Evolutionary conservation across 2,113 vertebrate genomes (phyloP).

Genomic region (Mesoclemmys tuberculata): DNA sequence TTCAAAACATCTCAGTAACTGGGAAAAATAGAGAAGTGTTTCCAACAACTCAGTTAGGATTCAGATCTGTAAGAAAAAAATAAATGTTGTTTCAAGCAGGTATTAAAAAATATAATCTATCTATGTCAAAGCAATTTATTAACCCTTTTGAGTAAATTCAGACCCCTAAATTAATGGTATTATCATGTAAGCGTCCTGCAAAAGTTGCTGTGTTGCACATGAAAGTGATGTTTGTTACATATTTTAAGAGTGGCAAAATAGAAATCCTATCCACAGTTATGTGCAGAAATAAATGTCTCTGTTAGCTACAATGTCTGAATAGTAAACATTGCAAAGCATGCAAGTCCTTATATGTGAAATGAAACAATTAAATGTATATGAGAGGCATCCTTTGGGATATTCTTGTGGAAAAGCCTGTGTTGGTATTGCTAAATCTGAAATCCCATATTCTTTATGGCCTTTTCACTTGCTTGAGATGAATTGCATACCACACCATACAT

Average conservation of each 20-base stretch:
- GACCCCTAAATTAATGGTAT: not conserved
- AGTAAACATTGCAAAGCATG: not conserved
- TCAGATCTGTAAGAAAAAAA: not conserved
- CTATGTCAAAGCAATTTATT: not conserved
- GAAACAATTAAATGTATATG: not conserved
- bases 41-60: not conserved
- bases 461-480: not conserved
- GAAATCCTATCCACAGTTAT: not conserved
- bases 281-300: not conserved
- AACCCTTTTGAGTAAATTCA: not conserved
- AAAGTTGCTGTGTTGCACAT: not conserved
- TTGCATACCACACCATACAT: accelerated
- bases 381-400: accelerated
- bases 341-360: not conserved
- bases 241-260: not conserved
- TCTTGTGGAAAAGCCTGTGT: not conserved
- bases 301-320: not conserved
- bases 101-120: not conserved
- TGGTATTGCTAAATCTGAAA: not conserved
- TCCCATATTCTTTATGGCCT: not conserved
- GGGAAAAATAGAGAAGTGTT: not conserved
- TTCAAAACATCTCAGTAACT: not conserved
- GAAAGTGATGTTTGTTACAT: not conserved
- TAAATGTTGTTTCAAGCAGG: not conserved
- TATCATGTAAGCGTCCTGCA: not conserved